Base-by-base conservation (phyloP, 2,797 vertebrate species). In the Erpetoichthys calabaricus region DNA sequence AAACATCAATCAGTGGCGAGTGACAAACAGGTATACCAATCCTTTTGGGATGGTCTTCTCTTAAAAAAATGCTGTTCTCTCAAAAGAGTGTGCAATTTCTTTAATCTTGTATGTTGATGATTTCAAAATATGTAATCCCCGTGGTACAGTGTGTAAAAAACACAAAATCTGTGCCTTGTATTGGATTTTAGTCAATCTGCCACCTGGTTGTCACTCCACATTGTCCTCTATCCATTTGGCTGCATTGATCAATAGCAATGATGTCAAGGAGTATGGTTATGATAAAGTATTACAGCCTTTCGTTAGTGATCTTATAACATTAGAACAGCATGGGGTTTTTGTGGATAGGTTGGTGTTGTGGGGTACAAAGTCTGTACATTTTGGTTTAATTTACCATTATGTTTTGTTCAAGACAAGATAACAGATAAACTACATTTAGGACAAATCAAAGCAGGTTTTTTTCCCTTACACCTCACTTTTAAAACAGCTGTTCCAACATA, bases 21-120 rank as follows among this genome's bases (percentile, higher is more conserved):
- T 53, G 6, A n/a, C 4, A 44, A 49, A 49, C 47, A 62, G 41
- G 49, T 45, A 8, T 69, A 63, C 25, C 57, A 54, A 8, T 64
- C 44, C 56, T 61, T 57, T 55, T 57, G 59, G 53, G 65, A 65
- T 61, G 62, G 60, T 57, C 57, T 55, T 3, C 53, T 64, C 45
- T 65, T 59, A 58, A 63, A 55, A 43, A 51, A 1, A 25, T 25
- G 25, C 25, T 25, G 25, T 25, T 25, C 25, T 25, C 25, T 25
- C 25, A 25, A 25, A 25, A 25, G 25, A 25, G 25, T 25, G 25
- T 25, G 25, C 25, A 25, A 25, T 25, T n/a, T n/a, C n/a, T n/a
- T 25, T 25, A 25, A 25, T 25, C 25, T 25, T 25, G 25, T 25
- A 25, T 25, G 25, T 25, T 25, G 25, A 25, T 25, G 25, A 25